A percentile compares a stretch with the other conserved stretches of the same genome.
These are phyloP conservation scores for Porites rus DNA, from an alignment of 92 coral and sea anemone genomes.

Conservation along the genomic window DNA sequence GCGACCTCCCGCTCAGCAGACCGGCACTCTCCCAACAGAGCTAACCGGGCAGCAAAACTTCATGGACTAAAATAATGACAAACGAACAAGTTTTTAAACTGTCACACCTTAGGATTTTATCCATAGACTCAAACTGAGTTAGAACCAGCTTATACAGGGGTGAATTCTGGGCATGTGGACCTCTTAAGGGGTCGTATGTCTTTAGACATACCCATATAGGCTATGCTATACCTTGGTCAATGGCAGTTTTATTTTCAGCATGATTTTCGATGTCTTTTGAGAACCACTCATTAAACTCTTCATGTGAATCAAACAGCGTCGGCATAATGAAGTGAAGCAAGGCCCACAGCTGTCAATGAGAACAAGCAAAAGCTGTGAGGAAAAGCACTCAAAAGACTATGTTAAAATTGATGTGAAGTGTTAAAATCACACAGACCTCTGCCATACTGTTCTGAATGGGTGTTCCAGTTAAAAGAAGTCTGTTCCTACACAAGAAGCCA, in stretches of 20 bases:
- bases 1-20: no score
- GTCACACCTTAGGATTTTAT: no score
- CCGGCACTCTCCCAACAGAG: no score
- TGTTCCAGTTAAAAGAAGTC: conserved; percentile 94
- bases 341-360: conserved; percentile 85
- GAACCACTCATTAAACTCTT: conserved; percentile 99
- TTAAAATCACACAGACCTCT: conserved; percentile 71
- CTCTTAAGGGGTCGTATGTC: not conserved
- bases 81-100: not conserved
- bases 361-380: not conserved
- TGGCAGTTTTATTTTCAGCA: conserved; percentile 94
- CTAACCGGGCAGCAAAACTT: no score
- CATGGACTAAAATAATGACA: not conserved
- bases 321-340: conserved; percentile 98
- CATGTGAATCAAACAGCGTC: conserved; percentile 95
- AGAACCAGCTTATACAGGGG: no score
- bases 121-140: no score
- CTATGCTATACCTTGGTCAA: conserved; percentile 88
- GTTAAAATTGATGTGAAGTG: no score
- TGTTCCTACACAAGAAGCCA: conserved; percentile 93
- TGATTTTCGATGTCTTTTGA: conserved; percentile 97
- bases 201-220: not conserved
- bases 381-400: not conserved
- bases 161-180: no score
- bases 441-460: conserved; percentile 99